phyloP scores from a whole-genome alignment of 2,888 invertebrate species.

The Erynnis tages region DNA sequence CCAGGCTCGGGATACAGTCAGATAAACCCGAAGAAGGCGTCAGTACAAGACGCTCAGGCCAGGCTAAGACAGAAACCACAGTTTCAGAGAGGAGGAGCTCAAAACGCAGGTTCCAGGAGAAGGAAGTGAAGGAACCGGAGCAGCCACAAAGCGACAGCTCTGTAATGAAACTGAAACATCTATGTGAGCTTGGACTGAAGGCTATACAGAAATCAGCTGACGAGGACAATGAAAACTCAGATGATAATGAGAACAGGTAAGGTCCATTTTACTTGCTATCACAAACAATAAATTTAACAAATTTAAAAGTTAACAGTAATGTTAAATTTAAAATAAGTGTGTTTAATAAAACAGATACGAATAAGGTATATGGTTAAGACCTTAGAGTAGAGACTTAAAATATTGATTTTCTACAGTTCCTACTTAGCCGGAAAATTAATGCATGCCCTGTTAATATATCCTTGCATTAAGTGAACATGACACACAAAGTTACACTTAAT shows the following conservation, averaged over 20 bases:
- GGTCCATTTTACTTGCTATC: not conserved
- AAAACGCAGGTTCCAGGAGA: slow-evolving; percentile 31
- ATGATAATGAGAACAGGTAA: slow-evolving; percentile 40
- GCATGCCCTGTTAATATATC: no score
- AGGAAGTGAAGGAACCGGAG: slow-evolving; percentile 29
- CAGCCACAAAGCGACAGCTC: slow-evolving; percentile 49
- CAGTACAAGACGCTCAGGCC: slow-evolving; percentile 57
- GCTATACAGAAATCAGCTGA: slow-evolving; percentile 62
- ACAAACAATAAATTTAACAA: no score
- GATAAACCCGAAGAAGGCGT: slow-evolving; percentile 67
- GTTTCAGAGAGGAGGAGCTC: slow-evolving; percentile 33
- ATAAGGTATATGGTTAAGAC: no score
- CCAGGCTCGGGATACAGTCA: slow-evolving; percentile 66
- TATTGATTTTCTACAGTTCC: no score
- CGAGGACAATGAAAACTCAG: slow-evolving; percentile 41
- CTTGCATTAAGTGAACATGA: no score
- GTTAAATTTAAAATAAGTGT: no score
- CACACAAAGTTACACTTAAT: no score
- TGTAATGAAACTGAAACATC: slow-evolving; percentile 80
- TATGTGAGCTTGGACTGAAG: slow-evolving; percentile 79
- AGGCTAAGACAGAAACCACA: slow-evolving; percentile 42
- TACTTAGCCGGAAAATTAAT: no score
- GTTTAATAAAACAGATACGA: no score
- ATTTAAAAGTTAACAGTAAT: no score
- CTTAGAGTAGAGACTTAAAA: no score